Percentiles rank a stretch among this genome's conserved stretches.
Evolutionary conservation across 2,113 vertebrate species (phyloP).

Genomic region (Xyliphius kryptos): DNA sequence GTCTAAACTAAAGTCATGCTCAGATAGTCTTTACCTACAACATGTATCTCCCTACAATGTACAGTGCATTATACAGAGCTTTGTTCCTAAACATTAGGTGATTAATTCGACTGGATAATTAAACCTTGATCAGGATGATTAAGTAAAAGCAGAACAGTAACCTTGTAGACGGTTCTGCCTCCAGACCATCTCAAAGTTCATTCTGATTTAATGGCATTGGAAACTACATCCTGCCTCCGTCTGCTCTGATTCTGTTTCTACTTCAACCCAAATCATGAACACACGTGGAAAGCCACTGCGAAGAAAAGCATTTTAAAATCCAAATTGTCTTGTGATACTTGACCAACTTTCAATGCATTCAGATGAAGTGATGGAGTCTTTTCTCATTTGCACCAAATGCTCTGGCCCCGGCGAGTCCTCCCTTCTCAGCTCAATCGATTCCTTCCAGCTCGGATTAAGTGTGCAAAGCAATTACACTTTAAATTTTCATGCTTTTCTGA

Average conservation of each 20-base stretch:
- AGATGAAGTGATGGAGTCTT: slow-evolving; percentile 24
- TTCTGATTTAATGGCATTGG: too few species aligned
- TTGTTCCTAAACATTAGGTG: slow-evolving; percentile 18
- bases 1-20: too few species aligned
- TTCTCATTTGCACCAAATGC: slow-evolving; percentile 25
- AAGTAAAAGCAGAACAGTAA: slow-evolving; percentile 43
- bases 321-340: background rate
- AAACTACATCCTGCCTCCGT: background rate
- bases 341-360: slow-evolving; percentile 42
- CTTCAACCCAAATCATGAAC: too few species aligned
- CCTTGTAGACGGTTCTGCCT: background rate
- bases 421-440: slow-evolving; percentile 66
- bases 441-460: slow-evolving; percentile 70
- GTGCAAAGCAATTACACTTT: slow-evolving; percentile 73
- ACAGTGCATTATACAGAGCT: background rate
- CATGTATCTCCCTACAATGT: too few species aligned
- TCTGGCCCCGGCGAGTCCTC: slow-evolving; percentile 60
- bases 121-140: slow-evolving; percentile 48
- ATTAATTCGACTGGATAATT: slow-evolving; percentile 47
- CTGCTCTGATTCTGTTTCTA: too few species aligned
- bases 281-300: background rate
- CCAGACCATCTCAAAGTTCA: too few species aligned
- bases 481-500: slow-evolving; percentile 68
- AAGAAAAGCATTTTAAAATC: too few species aligned
- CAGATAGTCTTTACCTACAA: too few species aligned